phyloP scores from a whole-genome alignment of 2,113 vertebrate genomes.

The Eurystomus gularis region DNA sequence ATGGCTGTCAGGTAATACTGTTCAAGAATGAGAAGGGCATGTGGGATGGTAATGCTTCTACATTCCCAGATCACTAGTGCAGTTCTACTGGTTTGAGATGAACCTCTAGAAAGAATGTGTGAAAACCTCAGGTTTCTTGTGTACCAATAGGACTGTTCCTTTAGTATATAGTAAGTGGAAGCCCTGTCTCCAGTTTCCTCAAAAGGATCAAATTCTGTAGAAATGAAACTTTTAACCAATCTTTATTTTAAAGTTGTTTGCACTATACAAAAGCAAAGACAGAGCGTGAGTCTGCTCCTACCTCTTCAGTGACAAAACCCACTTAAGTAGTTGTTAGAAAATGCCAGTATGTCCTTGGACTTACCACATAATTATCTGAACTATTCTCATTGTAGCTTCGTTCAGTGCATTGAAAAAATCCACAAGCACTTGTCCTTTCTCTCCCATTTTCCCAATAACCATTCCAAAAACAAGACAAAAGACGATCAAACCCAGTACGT shows the following conservation, averaged over 20 bases:
- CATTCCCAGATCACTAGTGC: not conserved
- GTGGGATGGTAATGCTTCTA: not conserved
- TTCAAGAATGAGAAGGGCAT: not conserved
- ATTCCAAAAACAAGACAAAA: constrained; percentile 95
- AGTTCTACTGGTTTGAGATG: not conserved
- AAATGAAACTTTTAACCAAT: not conserved
- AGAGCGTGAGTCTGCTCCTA: not conserved
- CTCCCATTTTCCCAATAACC: constrained; percentile 96
- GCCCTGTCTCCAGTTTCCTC: not conserved
- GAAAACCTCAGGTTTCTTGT: not conserved
- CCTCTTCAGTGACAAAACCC: not conserved
- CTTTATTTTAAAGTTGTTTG: not conserved
- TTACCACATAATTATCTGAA: constrained; percentile 98
- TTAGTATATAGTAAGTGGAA: not conserved
- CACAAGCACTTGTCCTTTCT: constrained; percentile 89
- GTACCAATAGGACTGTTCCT: not conserved
- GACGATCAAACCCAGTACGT: constrained; percentile 92
- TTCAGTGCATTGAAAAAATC: constrained; percentile 97
- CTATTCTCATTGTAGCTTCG: constrained; percentile 95
- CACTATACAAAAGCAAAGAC: not conserved
- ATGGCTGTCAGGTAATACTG: not conserved
- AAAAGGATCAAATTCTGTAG: not conserved
- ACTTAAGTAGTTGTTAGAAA: not conserved
- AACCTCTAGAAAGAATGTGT: not conserved
- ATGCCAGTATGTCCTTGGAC: constrained; percentile 33